phyloP scores from a whole-genome alignment of 2,888 invertebrate species.

The Geophilus truncorum region DNA sequence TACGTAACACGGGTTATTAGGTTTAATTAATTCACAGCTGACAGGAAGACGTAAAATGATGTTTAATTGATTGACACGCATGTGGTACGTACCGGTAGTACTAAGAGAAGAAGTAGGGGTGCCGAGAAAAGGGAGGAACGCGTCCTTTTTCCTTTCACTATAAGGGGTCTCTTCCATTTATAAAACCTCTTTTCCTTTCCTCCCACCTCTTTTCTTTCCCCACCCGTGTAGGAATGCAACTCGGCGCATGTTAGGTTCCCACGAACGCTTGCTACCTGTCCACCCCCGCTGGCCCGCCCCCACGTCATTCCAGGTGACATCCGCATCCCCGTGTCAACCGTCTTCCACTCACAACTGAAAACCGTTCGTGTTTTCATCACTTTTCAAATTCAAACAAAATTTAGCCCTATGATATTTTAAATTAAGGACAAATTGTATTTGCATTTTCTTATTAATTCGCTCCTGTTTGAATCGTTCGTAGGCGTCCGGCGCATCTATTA shows the following conservation, averaged over 20 bases:
- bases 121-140: neutral
- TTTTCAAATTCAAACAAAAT: neutral
- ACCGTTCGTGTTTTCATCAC: no score
- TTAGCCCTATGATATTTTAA: neutral
- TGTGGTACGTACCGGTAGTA: neutral
- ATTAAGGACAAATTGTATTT: no score
- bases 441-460: no score
- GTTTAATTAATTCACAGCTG: neutral
- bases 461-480: no score
- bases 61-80: neutral
- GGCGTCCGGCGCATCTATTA: no score
- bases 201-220: no score
- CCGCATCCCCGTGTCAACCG: neutral
- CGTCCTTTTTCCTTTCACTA: neutral
- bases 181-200: no score
- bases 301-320: conserved; percentile 4
- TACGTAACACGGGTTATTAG: neutral
- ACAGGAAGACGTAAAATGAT: neutral
- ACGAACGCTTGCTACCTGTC: neutral
- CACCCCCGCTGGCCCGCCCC: neutral
- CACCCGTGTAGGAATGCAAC: neutral
- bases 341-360: no score
- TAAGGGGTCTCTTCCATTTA: neutral
- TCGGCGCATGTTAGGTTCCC: neutral
- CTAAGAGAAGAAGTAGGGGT: no score